Percentiles rank a stretch among this genome's conserved stretches.
Evolutionary conservation across 2,797 vertebrate species (phyloP).

Genomic region (Pitangus sulphuratus): DNA sequence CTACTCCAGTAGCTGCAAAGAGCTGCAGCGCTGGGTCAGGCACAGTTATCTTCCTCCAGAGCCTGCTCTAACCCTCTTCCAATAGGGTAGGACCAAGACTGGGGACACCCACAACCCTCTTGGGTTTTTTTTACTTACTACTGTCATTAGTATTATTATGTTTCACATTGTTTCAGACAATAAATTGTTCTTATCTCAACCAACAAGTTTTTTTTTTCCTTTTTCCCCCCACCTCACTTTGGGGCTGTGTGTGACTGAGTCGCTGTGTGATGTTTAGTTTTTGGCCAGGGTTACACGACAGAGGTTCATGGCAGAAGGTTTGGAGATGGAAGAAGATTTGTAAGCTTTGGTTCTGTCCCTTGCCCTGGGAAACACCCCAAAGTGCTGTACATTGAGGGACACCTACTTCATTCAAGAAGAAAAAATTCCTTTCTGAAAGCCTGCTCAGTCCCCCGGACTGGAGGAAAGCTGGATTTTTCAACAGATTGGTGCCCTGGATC

Average conservation of each 20-base stretch:
- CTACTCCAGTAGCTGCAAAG: not conserved
- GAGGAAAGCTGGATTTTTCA: not conserved
- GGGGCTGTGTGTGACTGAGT: not conserved
- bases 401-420: not conserved
- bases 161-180: not conserved
- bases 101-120: not conserved
- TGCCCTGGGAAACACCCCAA: not conserved
- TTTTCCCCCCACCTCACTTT: not conserved
- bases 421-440: not conserved
- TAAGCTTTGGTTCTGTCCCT: not conserved
- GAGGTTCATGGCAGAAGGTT: not conserved
- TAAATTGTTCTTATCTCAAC: not conserved
- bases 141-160: not conserved
- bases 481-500: not conserved
- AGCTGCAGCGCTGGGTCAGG: accelerated
- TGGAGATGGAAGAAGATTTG: not conserved
- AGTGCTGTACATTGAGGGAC: not conserved
- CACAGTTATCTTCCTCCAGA: not conserved
- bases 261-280: not conserved
- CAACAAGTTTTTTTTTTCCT: not conserved
- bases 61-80: not conserved
- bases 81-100: not conserved
- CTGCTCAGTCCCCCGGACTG: not conserved
- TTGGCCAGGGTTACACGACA: not conserved
- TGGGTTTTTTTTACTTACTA: not conserved